Base-by-base conservation (phyloP, 2,113 vertebrate genomes). In the Microcebus griseorufus region DNA sequence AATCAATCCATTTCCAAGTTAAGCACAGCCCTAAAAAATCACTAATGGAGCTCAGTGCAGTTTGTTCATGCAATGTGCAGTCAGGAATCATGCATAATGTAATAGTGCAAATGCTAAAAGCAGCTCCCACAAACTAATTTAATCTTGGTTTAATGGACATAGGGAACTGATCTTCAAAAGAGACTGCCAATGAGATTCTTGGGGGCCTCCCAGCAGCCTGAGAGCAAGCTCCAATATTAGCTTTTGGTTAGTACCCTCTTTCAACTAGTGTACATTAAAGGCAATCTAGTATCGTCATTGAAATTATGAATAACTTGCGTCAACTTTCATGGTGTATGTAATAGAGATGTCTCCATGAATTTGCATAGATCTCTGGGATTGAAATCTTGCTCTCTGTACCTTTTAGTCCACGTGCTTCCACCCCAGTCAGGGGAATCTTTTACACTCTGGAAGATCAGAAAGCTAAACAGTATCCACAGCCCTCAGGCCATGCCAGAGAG, bases 11-110 rank as follows among this genome's bases (percentile, higher is more conserved):
- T 95, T 91, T 93, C 70, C 93, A 95, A 93, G 90, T 95, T 92
- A 90, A 95, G 96, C 80, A 69, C 9, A 16, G 73, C 90, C 93
- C 91, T 92, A 70, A 96, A 92, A 95, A 97, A 90, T 97, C 93
- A 82, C 97, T 97, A 97, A 97, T 96, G 95, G 94, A 96, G 58
- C 45, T 62, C 48, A 2, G 32, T n/a, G 65, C 16, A 93, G 88
- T 93, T 87, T 90, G 93, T 81, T 82, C 94, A 93, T 94, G 78
- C 6, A 0, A 86, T 55, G 45, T 94, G 90, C 93, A 96, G 95
- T 85, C 95, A 92, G 97, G 80, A 95, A 87, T 97, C 95, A 95
- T 97, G 93, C 92, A 97, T 98, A 98, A 97, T 97, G 97, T 86
- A 97, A 94, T 84, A 93, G 86, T 48, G n/a, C n/a, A 72, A 96